Base-by-base conservation (phyloP, 2,113 vertebrate species). In the Phaethornis superciliosus region DNA sequence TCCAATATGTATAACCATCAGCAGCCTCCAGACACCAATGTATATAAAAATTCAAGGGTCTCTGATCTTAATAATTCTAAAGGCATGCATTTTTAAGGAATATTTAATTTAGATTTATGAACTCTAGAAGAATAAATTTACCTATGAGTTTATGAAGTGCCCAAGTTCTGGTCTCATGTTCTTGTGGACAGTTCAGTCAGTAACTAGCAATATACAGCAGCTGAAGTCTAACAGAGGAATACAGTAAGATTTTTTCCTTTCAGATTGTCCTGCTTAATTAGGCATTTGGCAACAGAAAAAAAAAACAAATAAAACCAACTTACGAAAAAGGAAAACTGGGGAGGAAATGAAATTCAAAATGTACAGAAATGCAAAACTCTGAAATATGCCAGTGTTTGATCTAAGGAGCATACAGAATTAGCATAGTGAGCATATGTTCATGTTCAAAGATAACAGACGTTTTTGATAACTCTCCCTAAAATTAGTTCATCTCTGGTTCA, bases 401-500 rank as follows among this genome's bases (percentile, higher is more conserved):
- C 69, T 76, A 79, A 72, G 35, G 6, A 75, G 13, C 7, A 30
- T 81, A 81, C 58, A 85, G 80, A 79, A 90, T 86, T 95, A 92
- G 62, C 95, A 84, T 37, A 90, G 49, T 46, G 46, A 93, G 70
- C 91, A 86, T 90, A 96, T 90, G 91, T 72, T 96, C 78, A 23
- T 82, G 77, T 81, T 92, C 74, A 81, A 78, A 95, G 81, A 84
- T 81, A 92, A 89, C 74, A 95, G 89, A 83, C 54, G 87, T 90
- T 95, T 93, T 51, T 84, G 65, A 95, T 93, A 94, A 94, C 85
- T 35, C 35, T 84, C 19, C 56, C 64, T 87, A 94, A 93, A 93
- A 14, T 90, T 81, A 92, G 62, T 85, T 84, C 40, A 76, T 64
- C 27, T 79, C 59, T 65, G n/a, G 90, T 92, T 94, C 93, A 72